phyloP scores from a whole-genome alignment of 1,140 invertebrate genomes.

The Platorchestia sp. region DNA sequence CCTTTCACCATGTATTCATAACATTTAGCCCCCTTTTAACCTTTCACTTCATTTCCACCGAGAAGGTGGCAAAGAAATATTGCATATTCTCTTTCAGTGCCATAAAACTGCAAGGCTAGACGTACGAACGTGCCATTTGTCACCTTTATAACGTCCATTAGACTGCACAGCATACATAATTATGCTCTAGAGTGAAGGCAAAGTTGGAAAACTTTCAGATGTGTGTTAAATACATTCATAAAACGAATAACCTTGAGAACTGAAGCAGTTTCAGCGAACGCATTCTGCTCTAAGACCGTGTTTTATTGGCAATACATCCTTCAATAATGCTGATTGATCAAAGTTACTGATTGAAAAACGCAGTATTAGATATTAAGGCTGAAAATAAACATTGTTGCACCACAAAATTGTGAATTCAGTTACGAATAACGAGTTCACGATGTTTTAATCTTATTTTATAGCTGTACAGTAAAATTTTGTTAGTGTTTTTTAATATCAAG shows the following conservation, averaged over 20 bases:
- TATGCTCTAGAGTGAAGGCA: neutral
- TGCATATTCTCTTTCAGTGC: neutral
- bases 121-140: neutral
- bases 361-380: neutral
- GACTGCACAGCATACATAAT: neutral
- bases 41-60: neutral
- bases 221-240: neutral
- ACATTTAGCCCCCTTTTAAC: too few species aligned
- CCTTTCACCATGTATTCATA: too few species aligned
- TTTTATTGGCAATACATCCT: neutral
- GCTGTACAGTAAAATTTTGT: neutral
- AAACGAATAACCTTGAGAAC: neutral
- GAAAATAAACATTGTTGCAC: neutral
- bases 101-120: neutral
- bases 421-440: too few species aligned
- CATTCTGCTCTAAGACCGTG: neutral
- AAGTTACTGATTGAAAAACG: neutral
- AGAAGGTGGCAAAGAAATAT: neutral
- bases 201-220: neutral
- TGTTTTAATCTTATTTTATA: neutral
- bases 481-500: neutral
- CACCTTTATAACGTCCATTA: neutral
- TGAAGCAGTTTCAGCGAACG: neutral
- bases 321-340: neutral
- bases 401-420: neutral